Base-by-base conservation (phyloP, 2,797 vertebrate genomes). In the Hypotaenidia okinawae region DNA sequence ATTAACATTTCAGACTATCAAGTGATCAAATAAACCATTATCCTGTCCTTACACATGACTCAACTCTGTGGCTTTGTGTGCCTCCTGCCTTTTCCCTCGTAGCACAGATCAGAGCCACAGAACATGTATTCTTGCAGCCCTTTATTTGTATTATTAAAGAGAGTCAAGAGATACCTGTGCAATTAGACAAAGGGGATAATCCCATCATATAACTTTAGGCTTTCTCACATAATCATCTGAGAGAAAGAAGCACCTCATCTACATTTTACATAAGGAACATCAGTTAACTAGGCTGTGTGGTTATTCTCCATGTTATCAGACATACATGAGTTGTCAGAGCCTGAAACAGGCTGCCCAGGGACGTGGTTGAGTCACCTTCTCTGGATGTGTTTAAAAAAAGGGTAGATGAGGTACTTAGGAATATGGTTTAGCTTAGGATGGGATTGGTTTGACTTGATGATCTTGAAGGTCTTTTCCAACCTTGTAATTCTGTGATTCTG, bases 41-140 rank as follows among this genome's bases (percentile, higher is more conserved):
- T 30, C 30, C 10, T 32, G 30, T 18, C 74, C 18, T 80, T 32
- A 55, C 37, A 37, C 32, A 33, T 58, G 73, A 83, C 43, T 45
- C 33, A 57, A 28, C 28, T 27, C 21, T 2, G 2, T n/a, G 22
- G 33, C 33, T 61, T 45, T 32, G 16, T 14, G 11, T 15, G 28
- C 27, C 6, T 27, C 16, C 55, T 0, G 0, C 39, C 16, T 32
- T 66, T 70, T 19, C 15, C 35, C 17, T 13, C 6, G 2, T 3
- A 41, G 55, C 27, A 35, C 49, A 82, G 27, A 32, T 33, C 25
- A 39, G 28, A 93, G 39, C 24, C 45, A 33, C 35, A 66, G 39
- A 70, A 75, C 45, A 17, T 0, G 0, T 43, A 13, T 32, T 73
- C 52, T 37, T 63, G 27, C n/a, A 18, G n/a, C n/a, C 43, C 24